Evolutionary conservation across 2,797 vertebrate genomes (phyloP), one percentile per base, ranked within the genome.

Genomic region (Silurus lanzhouensis): DNA sequence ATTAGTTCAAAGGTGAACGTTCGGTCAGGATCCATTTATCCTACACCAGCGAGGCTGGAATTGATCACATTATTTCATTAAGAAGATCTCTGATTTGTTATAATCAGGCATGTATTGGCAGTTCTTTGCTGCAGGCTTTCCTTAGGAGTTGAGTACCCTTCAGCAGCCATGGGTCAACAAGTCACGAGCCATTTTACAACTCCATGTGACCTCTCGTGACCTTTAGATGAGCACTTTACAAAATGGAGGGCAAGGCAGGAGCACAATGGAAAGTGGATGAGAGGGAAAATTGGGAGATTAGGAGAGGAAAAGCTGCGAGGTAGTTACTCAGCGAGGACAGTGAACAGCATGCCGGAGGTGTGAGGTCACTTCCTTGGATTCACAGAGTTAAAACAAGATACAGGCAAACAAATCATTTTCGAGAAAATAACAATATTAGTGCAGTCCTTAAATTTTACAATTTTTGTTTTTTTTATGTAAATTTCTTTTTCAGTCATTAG

Each of bases 51-150:
- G 8, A 96, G 97, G 96, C 4, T 61, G n/a, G 98, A 98, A 99
- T 98, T 99, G 98, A 99, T 99, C 97, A 97, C 96, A 96, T 98
- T 97, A 98, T 97, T 97, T 97, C 93, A 94, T 96, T 96, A 94
- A 97, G 96, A 95, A 96, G 95, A 84, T 95, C 94, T 93, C 97
- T 97, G 97, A 99, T 99, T 99, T 96, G 97, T 99, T 97, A 96
- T 97, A 97, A 98, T 99, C 97, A 97, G 96, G 91, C 94, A 52
- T 85, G 94, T 97, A 99, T 99, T 98, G 98, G 97, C 98, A 99
- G 96, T 93, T 96, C 92, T 89, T 95, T 95, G 96, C 97, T 92
- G 91, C 93, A 92, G 96, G 97, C 96, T 95, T 93, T 93, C 94
- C 96, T 94, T 94, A 95, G 94, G 94, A 96, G 97, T 98, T 97